Evolutionary conservation across 2,888 invertebrate genomes (phyloP).

Genomic region (Calliphora vomitoria): DNA sequence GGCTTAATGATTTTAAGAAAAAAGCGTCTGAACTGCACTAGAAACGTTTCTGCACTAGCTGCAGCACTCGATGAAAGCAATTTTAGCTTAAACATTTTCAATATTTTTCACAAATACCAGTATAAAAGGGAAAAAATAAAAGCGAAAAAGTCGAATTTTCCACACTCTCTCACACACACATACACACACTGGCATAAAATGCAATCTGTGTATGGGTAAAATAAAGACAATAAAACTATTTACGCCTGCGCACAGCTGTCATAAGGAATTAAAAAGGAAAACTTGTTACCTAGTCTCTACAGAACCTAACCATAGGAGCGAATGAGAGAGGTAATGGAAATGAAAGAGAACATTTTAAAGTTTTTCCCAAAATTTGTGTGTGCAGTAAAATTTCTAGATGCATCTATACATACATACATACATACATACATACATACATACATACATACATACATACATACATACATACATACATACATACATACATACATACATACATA

Average conservation of each 20-base stretch:
- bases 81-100: constrained; percentile 74
- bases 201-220: constrained; percentile 48
- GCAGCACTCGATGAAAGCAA: constrained; percentile 69
- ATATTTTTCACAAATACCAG: constrained; percentile 61
- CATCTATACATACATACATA: neutral
- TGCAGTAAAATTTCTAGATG: neutral
- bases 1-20: constrained; percentile 26
- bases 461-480: neutral
- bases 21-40: constrained; percentile 81
- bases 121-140: constrained; percentile 47
- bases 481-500: too few relatives aligned
- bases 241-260: constrained; percentile 74
- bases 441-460: too few relatives aligned
- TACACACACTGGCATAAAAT: constrained; percentile 39
- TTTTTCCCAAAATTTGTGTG: constrained; percentile 48
- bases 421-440: too few relatives aligned
- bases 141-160: constrained; percentile 70
- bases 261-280: constrained; percentile 68
- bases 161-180: constrained; percentile 36
- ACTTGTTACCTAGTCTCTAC: constrained; percentile 68
- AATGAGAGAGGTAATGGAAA: constrained; percentile 27
- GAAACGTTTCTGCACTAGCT: constrained; percentile 81
- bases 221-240: constrained; percentile 44
- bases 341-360: constrained; percentile 55
- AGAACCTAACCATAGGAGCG: constrained; percentile 6